Base-by-base conservation (phyloP, 2,888 invertebrate species). In the Sinelater perroti region DNA sequence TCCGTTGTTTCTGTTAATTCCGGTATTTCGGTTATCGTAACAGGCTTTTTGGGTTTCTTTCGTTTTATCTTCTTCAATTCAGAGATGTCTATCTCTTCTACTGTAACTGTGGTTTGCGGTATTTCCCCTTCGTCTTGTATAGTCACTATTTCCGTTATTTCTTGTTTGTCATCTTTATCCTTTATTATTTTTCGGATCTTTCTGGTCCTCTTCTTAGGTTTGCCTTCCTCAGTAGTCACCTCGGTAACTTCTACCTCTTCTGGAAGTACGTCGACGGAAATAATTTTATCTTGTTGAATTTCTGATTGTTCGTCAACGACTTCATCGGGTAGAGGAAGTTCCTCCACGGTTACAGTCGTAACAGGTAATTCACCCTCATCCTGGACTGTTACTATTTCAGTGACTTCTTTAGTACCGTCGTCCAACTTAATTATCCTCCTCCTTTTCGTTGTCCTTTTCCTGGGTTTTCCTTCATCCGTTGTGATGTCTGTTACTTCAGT, bases 361-460 rank as follows among this genome's bases (percentile, higher is more conserved):
- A 77, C 68, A 0, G 82, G 82, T 53, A 78, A 70, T 50, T 75
- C 71, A n/a, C 76, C 78, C 50, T 80, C 80, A 66, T 78, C 73
- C 66, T 77, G 76, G 28, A 79, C 70, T 11, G 80, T 80, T 46
- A 76, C 70, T 44, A 82, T 80, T 74, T 80, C 78, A 0, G 79
- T 82, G 3, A 76, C 64, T 63, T 82, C 79, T 49, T 79, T 75
- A 56, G 72, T 70, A 51, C 73, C 80, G 61, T 66, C 78, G 2
- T 74, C 74, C 62, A 79, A 80, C 44, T 75, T 80, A 44, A 79
- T 75, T 0, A 75, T 65, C n/a, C 70, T 64, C 36, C 79, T 72
- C 35, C 74, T 79, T 47, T 78, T 74, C 8, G 30, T 55, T 8
- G 13, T 28, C 24, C 35, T 20, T 44, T 35, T 44, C 16, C 35